phyloP scores from a whole-genome alignment of 2,888 invertebrate genomes.

The Heteromurus nitidus region DNA sequence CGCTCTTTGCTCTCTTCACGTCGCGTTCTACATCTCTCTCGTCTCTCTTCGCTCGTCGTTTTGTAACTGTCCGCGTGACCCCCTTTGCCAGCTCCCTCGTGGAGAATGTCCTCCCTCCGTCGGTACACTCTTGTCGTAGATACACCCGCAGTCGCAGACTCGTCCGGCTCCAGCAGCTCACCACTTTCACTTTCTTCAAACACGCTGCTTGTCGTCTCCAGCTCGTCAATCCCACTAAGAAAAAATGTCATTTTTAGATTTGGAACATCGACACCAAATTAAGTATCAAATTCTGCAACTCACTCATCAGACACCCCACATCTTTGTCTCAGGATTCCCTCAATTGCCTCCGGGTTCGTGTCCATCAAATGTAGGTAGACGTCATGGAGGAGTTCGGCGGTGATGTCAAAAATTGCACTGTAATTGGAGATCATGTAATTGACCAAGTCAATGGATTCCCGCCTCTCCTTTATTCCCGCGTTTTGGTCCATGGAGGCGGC shows the following conservation, averaged over 20 bases:
- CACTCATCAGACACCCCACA: constrained; percentile 76
- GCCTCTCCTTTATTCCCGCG: constrained; percentile 83
- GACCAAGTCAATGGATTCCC: constrained; percentile 93
- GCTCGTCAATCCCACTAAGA: constrained; percentile 76
- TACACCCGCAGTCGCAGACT: constrained; percentile 37
- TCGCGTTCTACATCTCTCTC: constrained; percentile 23
- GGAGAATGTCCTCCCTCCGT: constrained; percentile 84
- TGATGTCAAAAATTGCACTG: constrained; percentile 82
- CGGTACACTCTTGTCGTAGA: constrained; percentile 75
- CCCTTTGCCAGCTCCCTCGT: constrained; percentile 83
- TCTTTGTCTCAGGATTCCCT: constrained; percentile 77
- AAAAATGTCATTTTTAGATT: not conserved
- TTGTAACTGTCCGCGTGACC: constrained; percentile 75
- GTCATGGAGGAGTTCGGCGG: constrained; percentile 86
- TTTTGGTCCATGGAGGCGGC: constrained; percentile 72
- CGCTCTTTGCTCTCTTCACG: constrained; percentile 35
- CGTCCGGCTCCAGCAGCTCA: constrained; percentile 76
- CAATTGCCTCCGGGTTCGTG: constrained; percentile 87
- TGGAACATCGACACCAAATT: too few relatives aligned
- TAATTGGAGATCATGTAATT: constrained; percentile 85
- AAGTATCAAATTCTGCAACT: too few relatives aligned
- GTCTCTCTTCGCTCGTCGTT: constrained; percentile 74
- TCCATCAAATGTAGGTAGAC: constrained; percentile 91
- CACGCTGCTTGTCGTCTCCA: constrained; percentile 75
- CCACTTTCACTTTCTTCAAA: constrained; percentile 76